phyloP scores from a whole-genome alignment of 23 tunicate genomes.

The Styela clava region DNA sequence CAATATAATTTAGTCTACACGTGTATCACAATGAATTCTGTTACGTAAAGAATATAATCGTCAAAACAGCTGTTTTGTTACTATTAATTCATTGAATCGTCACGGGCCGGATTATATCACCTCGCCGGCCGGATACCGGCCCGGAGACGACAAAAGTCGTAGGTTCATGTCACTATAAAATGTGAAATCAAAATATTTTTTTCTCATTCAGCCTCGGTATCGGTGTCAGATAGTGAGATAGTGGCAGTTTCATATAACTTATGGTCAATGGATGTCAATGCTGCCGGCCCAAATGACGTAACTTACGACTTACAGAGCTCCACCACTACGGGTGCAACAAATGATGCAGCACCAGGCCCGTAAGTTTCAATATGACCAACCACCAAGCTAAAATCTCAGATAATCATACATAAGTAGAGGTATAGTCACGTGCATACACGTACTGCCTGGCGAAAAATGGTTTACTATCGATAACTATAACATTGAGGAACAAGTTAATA shows the following conservation, averaged over 20 bases:
- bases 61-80: no score
- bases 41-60: no score
- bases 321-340: conserved; percentile 31
- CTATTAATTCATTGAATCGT: no score
- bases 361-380: conserved; percentile 18
- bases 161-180: no score
- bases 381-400: neutral
- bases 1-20: no score
- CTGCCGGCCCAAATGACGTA: conserved; percentile 30
- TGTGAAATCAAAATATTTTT: neutral
- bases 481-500: no score
- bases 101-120: no score
- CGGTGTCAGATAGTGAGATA: conserved; percentile 39
- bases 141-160: no score
- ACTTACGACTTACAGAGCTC: conserved; percentile 40
- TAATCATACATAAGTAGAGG: neutral
- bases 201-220: conserved; percentile 4
- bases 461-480: no score
- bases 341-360: conserved; percentile 52
- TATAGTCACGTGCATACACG: neutral
- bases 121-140: no score
- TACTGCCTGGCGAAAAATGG: no score
- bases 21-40: no score
- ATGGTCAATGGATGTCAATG: conserved; percentile 48
- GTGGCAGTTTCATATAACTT: conserved; percentile 32